Percentiles rank a stretch among this genome's conserved stretches.
Evolutionary conservation across 2,797 vertebrate genomes (phyloP).

Genomic region (Acanthopagrus latus): DNA sequence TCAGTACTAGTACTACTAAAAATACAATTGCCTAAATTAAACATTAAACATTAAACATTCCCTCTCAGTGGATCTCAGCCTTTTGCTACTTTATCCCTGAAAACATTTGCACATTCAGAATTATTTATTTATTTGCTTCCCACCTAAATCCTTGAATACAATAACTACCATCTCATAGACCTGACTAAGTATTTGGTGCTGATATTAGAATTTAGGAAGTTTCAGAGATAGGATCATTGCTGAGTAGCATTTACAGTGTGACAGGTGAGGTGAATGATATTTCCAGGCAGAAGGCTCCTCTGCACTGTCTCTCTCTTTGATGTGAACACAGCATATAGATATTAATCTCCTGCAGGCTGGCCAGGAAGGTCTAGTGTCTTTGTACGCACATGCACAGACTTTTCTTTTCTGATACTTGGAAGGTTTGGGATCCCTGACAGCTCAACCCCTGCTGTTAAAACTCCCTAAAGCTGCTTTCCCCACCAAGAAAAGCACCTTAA

Average conservation of each 20-base stretch:
- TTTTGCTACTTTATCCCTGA: neutral
- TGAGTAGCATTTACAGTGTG: constrained; percentile 32
- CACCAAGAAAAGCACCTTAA: constrained; percentile 59
- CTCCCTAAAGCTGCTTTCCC: constrained; percentile 65
- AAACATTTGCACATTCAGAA: constrained; percentile 9
- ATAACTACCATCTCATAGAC: no score
- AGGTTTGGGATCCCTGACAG: constrained; percentile 67
- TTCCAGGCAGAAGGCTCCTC: constrained; percentile 24
- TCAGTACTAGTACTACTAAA: no score
- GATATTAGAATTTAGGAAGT: neutral
- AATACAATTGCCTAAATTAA: constrained; percentile 21
- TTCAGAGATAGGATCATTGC: neutral
- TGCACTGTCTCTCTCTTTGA: constrained; percentile 33
- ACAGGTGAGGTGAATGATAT: constrained; percentile 30
- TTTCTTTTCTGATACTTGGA: constrained; percentile 43
- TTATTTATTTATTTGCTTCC: neutral
- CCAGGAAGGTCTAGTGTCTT: constrained; percentile 28
- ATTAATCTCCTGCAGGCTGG: constrained; percentile 46
- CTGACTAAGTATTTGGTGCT: neutral
- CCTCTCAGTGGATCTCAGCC: neutral
- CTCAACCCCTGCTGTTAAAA: constrained; percentile 68
- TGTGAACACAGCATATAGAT: constrained; percentile 38
- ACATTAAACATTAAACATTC: no score
- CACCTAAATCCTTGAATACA: neutral
- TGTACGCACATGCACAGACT: constrained; percentile 30